A percentile compares a stretch with the other conserved stretches of the same genome.
phyloP scores from a whole-genome alignment of 2,797 vertebrate species.

The Paramormyrops hopkinsi region DNA sequence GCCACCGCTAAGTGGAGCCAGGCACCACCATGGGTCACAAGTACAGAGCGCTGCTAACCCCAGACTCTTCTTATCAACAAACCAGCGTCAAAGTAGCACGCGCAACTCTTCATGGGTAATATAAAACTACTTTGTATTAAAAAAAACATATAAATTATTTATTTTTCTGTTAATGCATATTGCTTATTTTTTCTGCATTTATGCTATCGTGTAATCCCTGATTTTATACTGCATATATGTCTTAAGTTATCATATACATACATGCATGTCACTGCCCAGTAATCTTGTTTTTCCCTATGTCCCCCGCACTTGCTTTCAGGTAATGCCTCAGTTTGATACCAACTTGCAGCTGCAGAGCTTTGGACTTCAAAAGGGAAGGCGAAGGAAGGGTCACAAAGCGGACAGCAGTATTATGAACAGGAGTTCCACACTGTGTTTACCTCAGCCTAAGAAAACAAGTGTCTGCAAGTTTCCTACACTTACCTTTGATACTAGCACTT shows the following conservation, averaged over 20 bases:
- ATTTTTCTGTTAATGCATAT: not conserved
- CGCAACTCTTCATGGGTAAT: slow-evolving; percentile 67
- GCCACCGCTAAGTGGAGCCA: slow-evolving; percentile 57
- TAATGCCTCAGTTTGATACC: slow-evolving; percentile 74
- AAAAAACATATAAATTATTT: not conserved
- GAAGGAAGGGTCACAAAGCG: slow-evolving; percentile 42
- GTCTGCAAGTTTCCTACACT: slow-evolving; percentile 66
- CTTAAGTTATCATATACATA: not conserved
- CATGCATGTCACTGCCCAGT: not conserved
- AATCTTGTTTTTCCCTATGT: not conserved
- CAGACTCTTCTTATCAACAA: slow-evolving; percentile 57
- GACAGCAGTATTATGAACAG: slow-evolving; percentile 39
- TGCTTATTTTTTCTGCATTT: not conserved
- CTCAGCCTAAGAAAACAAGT: slow-evolving; percentile 40
- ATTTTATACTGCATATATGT: not conserved
- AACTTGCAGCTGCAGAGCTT: slow-evolving; percentile 29
- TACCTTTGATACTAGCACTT: slow-evolving; percentile 52
- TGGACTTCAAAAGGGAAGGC: slow-evolving; percentile 38
- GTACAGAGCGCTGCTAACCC: slow-evolving; percentile 57
- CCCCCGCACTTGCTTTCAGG: slow-evolving; percentile 48
- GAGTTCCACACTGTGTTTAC: slow-evolving; percentile 35
- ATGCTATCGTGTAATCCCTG: not conserved
- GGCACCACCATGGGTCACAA: slow-evolving; percentile 51
- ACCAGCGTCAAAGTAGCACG: slow-evolving; percentile 39
- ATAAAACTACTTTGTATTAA: not conserved